Base-by-base conservation (phyloP, 1,140 invertebrate species). In the Dryas iulia region DNA sequence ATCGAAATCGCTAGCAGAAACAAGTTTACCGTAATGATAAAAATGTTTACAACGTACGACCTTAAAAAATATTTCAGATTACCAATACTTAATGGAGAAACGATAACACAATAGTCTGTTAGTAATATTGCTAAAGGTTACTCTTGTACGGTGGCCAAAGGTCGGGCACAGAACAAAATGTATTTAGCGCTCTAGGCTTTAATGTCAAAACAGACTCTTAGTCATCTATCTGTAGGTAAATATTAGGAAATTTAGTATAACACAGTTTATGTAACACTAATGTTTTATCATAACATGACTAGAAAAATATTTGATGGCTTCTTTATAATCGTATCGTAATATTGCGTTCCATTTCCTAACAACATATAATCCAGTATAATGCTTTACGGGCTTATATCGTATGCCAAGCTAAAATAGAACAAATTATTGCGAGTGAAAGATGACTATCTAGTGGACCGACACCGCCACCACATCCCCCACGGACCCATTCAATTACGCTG, bases 401-500 rank as follows among this genome's bases (percentile, higher is more conserved):
- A 35, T 65, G 75, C 24, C 66, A 72, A 60, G 47, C 61, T 33
- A 81, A 82, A 82, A 72, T 69, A 28, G 59, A 74, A 59, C 77
- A 33, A 64, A 71, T 52, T 24, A 10, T 65, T 66, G 58, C 5
- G 30, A 26, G 7, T 26, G 60, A 54, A 66, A 63, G 63, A 59
- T 12, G 59, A 23, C 28, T 57, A 62, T 65, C 67, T 67, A 24
- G 30, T 62, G 35, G 39, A 54, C 35, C 54, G 23, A 14, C 24
- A 26, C 21, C 52, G 28, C 53, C 73, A 31, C 76, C 68, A 73
- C 71, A 77, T 73, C 83, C 78, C 75, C 76, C 80, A 69, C 76
- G 71, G 65, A 77, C 76, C 74, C 81, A 88, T 90, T 88, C 84
- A 88, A 90, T 90, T 88, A 81, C 77, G 81, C 62, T 79, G 79